A percentile compares a stretch with the other conserved stretches of the same genome.
phyloP scores from a whole-genome alignment of 1,140 invertebrate genomes.

The Drosophila guanche region DNA sequence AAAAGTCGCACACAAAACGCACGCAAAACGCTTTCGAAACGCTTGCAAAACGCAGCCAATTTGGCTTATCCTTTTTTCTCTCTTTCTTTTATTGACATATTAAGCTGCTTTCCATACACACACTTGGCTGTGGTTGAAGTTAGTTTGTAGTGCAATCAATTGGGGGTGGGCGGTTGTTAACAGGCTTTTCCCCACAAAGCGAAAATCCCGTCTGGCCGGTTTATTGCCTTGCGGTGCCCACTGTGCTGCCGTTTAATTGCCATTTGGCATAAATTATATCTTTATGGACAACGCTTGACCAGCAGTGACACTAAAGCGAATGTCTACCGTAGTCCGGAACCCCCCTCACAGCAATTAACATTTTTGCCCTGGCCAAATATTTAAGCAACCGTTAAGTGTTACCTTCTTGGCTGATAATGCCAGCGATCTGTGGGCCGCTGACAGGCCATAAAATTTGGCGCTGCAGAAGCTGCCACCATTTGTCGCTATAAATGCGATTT shows the following conservation, averaged over 20 bases:
- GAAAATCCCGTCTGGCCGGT: slow-evolving; percentile 33
- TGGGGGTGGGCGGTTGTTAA: slow-evolving; percentile 15
- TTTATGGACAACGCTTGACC: slow-evolving; percentile 43
- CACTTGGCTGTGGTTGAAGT: background rate
- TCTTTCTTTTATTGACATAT: slow-evolving; percentile 11
- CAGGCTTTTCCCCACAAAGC: slow-evolving; percentile 1
- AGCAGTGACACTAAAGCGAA: slow-evolving; percentile 51
- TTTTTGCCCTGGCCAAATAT: background rate
- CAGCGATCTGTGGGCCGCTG: slow-evolving; percentile 35
- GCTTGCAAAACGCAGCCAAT: slow-evolving; percentile 46
- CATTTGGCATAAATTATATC: slow-evolving; percentile 51
- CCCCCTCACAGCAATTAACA: slow-evolving; percentile 6
- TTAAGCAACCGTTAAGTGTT: slow-evolving; percentile 23
- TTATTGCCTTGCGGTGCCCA: slow-evolving; percentile 16
- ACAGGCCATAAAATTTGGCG: slow-evolving; percentile 47
- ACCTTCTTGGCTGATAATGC: slow-evolving; percentile 31
- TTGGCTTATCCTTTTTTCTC: background rate
- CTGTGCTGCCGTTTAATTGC: slow-evolving; percentile 41
- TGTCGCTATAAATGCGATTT: slow-evolving; percentile 52
- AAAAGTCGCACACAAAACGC: slow-evolving; percentile 34
- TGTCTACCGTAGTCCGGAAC: slow-evolving; percentile 26
- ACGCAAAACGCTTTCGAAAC: slow-evolving; percentile 50
- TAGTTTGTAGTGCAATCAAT: background rate
- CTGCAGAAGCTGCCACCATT: slow-evolving; percentile 50
- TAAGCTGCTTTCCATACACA: slow-evolving; percentile 5